phyloP scores from a whole-genome alignment of 2,888 invertebrate genomes.

The Cryptocephalus moraei region DNA sequence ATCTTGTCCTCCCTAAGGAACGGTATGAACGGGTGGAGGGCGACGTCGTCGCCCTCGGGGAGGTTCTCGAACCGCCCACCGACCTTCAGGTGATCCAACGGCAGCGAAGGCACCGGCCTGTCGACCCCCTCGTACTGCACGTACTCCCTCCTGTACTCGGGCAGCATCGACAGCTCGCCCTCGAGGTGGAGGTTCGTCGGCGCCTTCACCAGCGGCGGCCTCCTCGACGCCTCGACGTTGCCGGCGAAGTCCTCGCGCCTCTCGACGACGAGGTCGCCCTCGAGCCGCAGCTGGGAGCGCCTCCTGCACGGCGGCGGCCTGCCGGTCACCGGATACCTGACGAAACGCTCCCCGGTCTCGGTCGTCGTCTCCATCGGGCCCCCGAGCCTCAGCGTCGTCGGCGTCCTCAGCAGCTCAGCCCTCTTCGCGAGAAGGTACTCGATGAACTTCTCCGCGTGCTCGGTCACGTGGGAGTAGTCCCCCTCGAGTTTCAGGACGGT shows the following conservation, averaged over 20 bases:
- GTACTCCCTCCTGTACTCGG: constrained; percentile 37
- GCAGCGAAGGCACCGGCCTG: constrained; percentile 22
- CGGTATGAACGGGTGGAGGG: constrained; percentile 32
- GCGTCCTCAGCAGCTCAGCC: constrained; percentile 36
- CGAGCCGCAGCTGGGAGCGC: constrained; percentile 40
- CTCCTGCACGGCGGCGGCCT: constrained; percentile 37
- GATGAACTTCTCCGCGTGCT: constrained; percentile 40
- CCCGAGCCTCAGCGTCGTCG: constrained; percentile 30
- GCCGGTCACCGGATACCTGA: constrained; percentile 37
- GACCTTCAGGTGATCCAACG: constrained; percentile 31
- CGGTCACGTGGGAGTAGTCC: constrained; percentile 38
- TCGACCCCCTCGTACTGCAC: constrained; percentile 26
- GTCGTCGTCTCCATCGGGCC: constrained; percentile 39
- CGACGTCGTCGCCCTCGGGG: constrained; percentile 36
- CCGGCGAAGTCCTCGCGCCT: constrained; percentile 34
- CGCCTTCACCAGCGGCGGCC: constrained; percentile 35
- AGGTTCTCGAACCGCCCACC: constrained; percentile 37
- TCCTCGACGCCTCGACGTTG: constrained; percentile 35
- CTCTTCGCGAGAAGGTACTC: constrained; percentile 37
- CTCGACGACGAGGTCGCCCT: constrained; percentile 38
- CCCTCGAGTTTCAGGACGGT: constrained; percentile 43
- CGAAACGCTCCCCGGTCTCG: constrained; percentile 41
- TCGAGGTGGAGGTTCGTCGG: constrained; percentile 41
- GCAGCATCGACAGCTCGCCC: constrained; percentile 33
- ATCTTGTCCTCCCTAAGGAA: constrained; percentile 22